Conservation (phyloP, 2,113 vertebrate species). For the Corydoras maculifer region DNA sequence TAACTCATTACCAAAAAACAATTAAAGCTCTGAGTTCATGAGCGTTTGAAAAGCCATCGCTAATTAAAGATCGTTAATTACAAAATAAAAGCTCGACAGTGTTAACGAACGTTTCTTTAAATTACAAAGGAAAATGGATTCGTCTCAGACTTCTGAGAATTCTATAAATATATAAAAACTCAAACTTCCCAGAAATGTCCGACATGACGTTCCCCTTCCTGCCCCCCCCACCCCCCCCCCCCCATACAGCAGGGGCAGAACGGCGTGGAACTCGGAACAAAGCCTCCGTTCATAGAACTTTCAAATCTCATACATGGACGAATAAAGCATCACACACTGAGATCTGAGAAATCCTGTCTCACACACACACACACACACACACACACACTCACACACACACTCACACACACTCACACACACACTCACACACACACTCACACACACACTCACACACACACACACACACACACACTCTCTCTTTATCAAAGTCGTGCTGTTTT, state of each 20-base stretch:
- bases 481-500: too few species aligned
- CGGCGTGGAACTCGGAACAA: slow-evolving; percentile 15
- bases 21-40: not conserved
- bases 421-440: not conserved
- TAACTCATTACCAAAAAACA: not conserved
- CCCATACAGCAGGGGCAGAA: not conserved
- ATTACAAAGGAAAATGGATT: too few species aligned
- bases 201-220: too few species aligned
- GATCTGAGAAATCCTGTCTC: not conserved
- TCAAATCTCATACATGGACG: slow-evolving; percentile 4
- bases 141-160: too few species aligned
- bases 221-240: not conserved
- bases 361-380: slow-evolving; percentile 14
- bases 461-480: slow-evolving; percentile 1
- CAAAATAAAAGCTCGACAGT: too few species aligned
- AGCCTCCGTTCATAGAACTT: not conserved
- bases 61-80: too few species aligned
- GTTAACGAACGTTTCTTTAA: too few species aligned
- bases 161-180: too few species aligned
- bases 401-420: slow-evolving; percentile 14
- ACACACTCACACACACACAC: slow-evolving; percentile 11
- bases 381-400: not conserved
- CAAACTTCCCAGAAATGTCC: too few species aligned
- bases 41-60: too few species aligned
- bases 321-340: not conserved